These are phyloP conservation scores for Zosterops pallidus DNA, from an alignment of 2,113 vertebrate species.

Conservation along the genomic window DNA sequence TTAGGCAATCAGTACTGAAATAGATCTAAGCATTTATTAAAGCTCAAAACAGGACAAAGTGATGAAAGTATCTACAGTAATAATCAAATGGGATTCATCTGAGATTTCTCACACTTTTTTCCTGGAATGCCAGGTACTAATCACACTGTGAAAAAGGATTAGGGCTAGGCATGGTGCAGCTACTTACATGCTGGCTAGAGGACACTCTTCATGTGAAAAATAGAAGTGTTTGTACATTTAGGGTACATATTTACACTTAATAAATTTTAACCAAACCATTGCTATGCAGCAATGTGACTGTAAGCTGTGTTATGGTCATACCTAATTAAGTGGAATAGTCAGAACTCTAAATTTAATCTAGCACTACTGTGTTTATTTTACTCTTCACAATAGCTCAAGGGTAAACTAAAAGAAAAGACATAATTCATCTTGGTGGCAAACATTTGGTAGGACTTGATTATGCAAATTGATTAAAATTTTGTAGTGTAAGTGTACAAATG, in stretches of 20 bases:
- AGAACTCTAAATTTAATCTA: not conserved
- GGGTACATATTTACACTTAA: not conserved
- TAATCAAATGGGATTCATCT: not conserved
- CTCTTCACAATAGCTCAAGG: constrained; percentile 27
- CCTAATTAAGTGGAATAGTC: not conserved
- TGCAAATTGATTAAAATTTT: constrained; percentile 61
- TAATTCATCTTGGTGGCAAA: constrained; percentile 49
- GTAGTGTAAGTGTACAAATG: constrained; percentile 47
- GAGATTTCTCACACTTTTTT: not conserved
- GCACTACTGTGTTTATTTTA: not conserved
- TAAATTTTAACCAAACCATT: not conserved
- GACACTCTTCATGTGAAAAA: not conserved
- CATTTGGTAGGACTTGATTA: constrained; percentile 55
- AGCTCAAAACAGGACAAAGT: not conserved
- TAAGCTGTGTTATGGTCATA: not conserved
- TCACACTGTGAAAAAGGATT: not conserved
- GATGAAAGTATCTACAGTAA: not conserved
- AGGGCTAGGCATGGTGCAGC: not conserved
- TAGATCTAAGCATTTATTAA: not conserved
- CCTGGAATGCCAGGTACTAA: not conserved
- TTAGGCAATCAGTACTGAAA: not conserved
- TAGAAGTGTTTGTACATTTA: not conserved
- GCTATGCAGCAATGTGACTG: not conserved
- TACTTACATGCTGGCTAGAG: not conserved
- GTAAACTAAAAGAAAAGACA: not conserved